Conservation (phyloP, 1,140 invertebrate species). For the Neodiprion pinetum region DNA sequence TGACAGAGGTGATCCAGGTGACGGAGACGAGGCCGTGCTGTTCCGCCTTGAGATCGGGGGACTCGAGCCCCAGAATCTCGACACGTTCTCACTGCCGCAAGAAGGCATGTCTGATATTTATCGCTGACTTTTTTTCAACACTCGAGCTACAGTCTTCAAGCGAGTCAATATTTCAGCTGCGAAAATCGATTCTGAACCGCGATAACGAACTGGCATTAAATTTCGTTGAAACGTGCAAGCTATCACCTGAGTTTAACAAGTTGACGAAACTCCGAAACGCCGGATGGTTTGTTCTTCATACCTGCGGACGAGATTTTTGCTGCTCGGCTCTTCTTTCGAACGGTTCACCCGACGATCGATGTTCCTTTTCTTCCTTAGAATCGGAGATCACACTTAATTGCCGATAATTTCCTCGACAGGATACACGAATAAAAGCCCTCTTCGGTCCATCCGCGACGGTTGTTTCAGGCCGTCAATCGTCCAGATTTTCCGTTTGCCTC, state of each 20-base stretch:
- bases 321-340: no score
- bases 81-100: constrained; percentile 68
- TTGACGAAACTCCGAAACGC: neutral
- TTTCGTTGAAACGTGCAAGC: neutral
- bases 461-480: no score
- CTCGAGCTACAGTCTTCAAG: neutral
- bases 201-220: neutral
- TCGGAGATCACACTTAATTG: no score
- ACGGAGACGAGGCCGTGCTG: constrained; percentile 63
- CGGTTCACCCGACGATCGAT: no score
- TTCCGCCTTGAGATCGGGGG: constrained; percentile 60
- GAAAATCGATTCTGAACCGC: neutral
- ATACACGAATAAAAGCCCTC: no score
- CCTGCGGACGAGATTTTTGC: neutral
- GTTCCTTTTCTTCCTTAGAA: no score
- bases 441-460: no score
- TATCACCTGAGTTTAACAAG: neutral
- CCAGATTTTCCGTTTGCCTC: no score
- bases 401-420: no score
- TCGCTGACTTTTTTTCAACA: neutral
- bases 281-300: neutral
- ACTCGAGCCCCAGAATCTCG: constrained; percentile 59
- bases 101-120: constrained; percentile 64
- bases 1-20: constrained; percentile 65
- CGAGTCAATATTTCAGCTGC: neutral